Percentiles rank a stretch among this genome's conserved stretches.
Evolutionary conservation across 2,888 invertebrate species (phyloP).

Genomic region (Cheilosia pagana): DNA sequence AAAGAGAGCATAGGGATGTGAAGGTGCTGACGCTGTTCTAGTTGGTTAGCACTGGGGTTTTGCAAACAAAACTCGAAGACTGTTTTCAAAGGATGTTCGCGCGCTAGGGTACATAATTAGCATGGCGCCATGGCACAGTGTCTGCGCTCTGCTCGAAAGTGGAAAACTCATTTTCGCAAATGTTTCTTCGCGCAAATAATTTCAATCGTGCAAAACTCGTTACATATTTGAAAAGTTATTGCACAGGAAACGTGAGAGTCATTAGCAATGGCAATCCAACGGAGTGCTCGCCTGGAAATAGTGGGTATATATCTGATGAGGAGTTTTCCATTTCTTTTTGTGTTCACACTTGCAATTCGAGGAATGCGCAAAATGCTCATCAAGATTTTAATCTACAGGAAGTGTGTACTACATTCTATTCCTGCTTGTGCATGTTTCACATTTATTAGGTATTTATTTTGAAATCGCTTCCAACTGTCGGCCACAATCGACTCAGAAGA

Average conservation of each 20-base stretch:
- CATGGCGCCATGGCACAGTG: conserved; percentile 29
- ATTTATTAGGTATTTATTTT: too few relatives aligned
- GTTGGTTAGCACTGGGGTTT: background rate
- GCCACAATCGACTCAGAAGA: too few relatives aligned
- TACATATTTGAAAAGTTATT: conserved; percentile 59
- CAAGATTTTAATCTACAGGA: too few relatives aligned
- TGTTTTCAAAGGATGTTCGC: conserved; percentile 40
- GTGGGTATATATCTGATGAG: background rate
- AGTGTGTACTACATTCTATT: too few relatives aligned
- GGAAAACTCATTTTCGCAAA: conserved; percentile 66
- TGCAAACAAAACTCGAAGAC: conserved; percentile 51
- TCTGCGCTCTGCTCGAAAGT: background rate
- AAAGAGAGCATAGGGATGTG: conserved; percentile 33
- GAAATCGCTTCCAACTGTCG: too few relatives aligned
- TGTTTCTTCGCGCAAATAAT: conserved; percentile 65
- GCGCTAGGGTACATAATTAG: conserved; percentile 37
- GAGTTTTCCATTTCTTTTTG: conserved; percentile 38
- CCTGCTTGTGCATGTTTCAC: too few relatives aligned
- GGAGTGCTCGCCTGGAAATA: conserved; percentile 26
- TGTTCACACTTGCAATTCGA: background rate
- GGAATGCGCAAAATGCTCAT: too few relatives aligned
- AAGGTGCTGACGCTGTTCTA: conserved; percentile 36
- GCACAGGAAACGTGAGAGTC: conserved; percentile 70
- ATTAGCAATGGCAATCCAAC: conserved; percentile 56
- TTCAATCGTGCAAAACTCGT: conserved; percentile 61